phyloP scores from a whole-genome alignment of 1,140 invertebrate genomes.

The Drosophila burlai region DNA sequence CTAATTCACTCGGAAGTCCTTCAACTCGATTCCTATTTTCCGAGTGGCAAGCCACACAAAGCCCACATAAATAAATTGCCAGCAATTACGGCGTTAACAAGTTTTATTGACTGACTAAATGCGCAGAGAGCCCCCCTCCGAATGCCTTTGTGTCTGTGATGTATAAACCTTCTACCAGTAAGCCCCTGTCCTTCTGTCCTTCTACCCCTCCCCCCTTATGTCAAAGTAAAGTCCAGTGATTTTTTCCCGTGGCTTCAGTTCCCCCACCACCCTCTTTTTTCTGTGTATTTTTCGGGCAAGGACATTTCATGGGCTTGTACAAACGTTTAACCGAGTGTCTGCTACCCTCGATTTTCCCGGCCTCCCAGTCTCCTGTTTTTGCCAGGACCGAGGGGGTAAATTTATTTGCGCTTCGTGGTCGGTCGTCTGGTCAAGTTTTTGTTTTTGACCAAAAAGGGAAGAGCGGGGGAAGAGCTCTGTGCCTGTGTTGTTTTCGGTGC shows the following conservation, averaged over 20 bases:
- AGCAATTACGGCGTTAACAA: conserved; percentile 82
- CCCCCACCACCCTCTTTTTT: conserved; percentile 1
- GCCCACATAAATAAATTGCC: conserved; percentile 77
- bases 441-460: conserved; percentile 37
- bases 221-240: conserved; percentile 49
- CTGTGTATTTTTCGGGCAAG: conserved; percentile 52
- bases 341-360: conserved; percentile 19
- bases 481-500: no score
- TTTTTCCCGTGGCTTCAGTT: conserved; percentile 15
- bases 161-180: conserved; percentile 20
- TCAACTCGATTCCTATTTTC: conserved; percentile 27
- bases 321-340: conserved; percentile 80
- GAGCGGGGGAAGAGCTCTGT: neutral
- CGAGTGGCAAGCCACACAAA: conserved; percentile 41
- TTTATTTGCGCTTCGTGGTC: conserved; percentile 80
- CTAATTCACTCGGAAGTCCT: conserved; percentile 19
- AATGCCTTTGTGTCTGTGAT: conserved; percentile 1
- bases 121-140: conserved; percentile 43
- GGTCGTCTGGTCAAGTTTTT: conserved; percentile 77
- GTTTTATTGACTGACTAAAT: conserved; percentile 83
- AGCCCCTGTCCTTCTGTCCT: conserved; percentile 3
- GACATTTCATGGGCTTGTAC: conserved; percentile 81
- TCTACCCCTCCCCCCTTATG: neutral
- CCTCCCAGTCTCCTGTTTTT: neutral
- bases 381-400: conserved; percentile 37